phyloP scores from a whole-genome alignment of 2,113 vertebrate genomes.

The Spermophilus dauricus region DNA sequence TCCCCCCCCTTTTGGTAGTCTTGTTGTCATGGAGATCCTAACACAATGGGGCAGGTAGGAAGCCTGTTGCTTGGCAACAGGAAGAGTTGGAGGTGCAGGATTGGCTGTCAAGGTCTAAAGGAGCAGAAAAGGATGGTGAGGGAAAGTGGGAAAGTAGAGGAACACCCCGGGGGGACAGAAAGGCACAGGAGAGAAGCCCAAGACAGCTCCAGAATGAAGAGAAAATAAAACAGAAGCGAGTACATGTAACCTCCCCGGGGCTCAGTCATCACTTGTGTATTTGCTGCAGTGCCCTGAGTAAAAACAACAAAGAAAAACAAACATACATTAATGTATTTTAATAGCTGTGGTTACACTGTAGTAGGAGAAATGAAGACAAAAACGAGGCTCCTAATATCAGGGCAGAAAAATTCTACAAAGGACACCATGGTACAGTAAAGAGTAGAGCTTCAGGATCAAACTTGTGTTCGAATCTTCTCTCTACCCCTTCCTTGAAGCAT shows the following conservation, averaged over 20 bases:
- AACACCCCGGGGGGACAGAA: conserved; percentile 49
- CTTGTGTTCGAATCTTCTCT: neutral
- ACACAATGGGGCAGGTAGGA: conserved; percentile 81
- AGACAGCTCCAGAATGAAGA: neutral
- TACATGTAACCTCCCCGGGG: neutral
- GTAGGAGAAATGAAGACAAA: neutral
- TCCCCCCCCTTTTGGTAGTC: conserved; percentile 45
- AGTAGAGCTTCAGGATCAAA: fast-evolving
- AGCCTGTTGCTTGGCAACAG: conserved; percentile 76
- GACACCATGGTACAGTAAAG: too few relatives aligned
- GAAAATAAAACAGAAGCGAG: neutral
- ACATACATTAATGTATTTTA: neutral
- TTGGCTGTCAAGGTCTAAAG: conserved; percentile 62
- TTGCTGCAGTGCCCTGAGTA: neutral
- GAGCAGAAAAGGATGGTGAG: conserved; percentile 66
- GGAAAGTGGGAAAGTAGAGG: conserved; percentile 68
- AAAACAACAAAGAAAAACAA: conserved; percentile 47
- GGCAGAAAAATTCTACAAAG: neutral
- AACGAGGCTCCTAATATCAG: neutral
- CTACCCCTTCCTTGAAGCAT: neutral
- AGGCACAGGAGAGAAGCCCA: neutral
- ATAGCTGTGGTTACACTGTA: conserved; percentile 41
- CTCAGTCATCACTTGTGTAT: neutral
- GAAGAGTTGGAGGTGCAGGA: conserved; percentile 44
- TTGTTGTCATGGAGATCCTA: conserved; percentile 78